Conservation (phyloP, 2,113 vertebrate genomes). For the Daphoenositta chrysoptera region DNA sequence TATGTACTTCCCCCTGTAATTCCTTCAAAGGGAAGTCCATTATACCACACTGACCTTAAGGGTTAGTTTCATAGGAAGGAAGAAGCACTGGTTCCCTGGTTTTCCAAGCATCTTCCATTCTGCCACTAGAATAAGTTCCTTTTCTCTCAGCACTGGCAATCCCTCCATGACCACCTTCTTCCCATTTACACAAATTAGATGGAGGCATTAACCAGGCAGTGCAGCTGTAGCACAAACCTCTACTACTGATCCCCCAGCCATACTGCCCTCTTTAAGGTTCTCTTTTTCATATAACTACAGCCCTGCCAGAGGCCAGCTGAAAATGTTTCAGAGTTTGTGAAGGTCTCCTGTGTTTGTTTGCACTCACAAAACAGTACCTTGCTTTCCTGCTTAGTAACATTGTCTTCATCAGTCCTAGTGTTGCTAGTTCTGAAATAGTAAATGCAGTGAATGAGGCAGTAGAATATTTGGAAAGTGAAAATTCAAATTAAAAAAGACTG, state of each 20-base stretch:
- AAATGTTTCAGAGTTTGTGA: background rate
- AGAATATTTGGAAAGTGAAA: background rate
- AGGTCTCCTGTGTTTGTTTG: background rate
- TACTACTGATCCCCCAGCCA: accelerated
- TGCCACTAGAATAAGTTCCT: background rate
- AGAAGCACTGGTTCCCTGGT: background rate
- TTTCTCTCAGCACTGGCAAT: background rate
- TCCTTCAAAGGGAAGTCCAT: background rate
- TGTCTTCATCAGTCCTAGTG: background rate
- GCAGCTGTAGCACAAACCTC: accelerated
- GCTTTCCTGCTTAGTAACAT: background rate
- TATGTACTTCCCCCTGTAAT: background rate
- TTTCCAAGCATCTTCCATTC: background rate
- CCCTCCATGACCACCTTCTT: background rate
- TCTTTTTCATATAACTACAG: background rate
- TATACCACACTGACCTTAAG: background rate
- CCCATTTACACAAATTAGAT: accelerated
- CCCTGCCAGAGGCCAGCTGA: background rate
- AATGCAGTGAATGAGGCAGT: background rate
- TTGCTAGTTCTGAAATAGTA: background rate
- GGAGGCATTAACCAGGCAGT: background rate
- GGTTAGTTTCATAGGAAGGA: background rate
- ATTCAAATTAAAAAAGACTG: background rate
- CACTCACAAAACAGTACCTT: background rate
- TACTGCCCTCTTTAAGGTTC: accelerated